Conservation (phyloP, 2,113 vertebrate species). For the Anguilla japonica region DNA sequence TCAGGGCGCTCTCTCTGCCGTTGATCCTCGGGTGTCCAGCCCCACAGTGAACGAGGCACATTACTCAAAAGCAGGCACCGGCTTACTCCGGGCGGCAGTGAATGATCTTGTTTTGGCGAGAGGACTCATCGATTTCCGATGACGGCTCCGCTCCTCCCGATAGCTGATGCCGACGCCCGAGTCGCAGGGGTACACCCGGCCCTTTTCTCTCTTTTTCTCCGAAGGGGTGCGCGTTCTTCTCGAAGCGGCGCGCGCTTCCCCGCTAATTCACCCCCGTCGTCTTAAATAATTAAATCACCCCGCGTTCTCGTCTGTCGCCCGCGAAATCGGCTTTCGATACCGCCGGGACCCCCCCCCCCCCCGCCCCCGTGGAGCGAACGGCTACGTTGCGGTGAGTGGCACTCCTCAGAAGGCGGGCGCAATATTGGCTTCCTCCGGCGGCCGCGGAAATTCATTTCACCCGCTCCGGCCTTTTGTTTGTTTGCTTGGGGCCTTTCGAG, state of each 20-base stretch:
- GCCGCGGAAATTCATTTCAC: neutral
- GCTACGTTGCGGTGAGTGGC: neutral
- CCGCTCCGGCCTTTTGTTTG: neutral
- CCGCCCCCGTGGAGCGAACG: neutral
- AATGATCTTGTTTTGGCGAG: conserved; percentile 9
- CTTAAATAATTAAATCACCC: conserved; percentile 1
- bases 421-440: neutral
- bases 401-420: neutral
- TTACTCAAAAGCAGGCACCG: neutral
- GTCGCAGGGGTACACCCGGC: neutral
- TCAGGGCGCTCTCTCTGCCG: neutral
- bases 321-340: neutral
- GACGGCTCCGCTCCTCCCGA: neutral
- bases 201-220: neutral
- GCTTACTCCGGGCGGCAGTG: neutral
- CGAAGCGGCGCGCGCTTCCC: neutral
- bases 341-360: neutral
- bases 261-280: neutral
- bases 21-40: neutral
- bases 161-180: neutral
- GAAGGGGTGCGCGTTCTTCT: neutral
- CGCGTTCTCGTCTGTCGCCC: neutral
- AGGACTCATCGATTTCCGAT: conserved; percentile 4
- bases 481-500: neutral
- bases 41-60: neutral